These are phyloP conservation scores for Leptinotarsa tumamoca DNA, from an alignment of 2,888 invertebrate species.

Conservation along the genomic window DNA sequence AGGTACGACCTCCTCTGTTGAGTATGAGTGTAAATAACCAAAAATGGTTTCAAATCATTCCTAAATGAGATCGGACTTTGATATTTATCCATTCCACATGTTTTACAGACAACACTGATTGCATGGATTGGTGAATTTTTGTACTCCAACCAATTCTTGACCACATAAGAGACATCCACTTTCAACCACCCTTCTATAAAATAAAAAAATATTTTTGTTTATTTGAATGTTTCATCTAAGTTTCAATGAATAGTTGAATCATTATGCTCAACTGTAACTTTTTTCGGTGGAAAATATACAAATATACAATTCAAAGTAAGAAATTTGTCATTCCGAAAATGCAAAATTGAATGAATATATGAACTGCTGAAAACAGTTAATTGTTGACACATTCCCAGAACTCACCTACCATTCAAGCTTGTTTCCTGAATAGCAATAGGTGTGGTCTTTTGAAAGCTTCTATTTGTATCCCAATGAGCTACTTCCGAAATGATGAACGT, in stretches of 20 bases:
- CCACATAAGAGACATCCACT: constrained; percentile 81
- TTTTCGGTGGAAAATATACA: too few species aligned
- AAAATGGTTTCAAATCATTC: constrained; percentile 79
- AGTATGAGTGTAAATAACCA: constrained; percentile 83
- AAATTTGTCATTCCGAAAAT: neutral
- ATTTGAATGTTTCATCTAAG: too few species aligned
- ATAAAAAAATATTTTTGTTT: neutral
- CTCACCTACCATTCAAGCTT: constrained; percentile 72
- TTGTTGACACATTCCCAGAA: too few species aligned
- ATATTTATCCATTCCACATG: constrained; percentile 76
- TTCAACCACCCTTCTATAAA: constrained; percentile 83
- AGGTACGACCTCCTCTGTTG: constrained; percentile 69
- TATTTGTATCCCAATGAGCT: constrained; percentile 78
- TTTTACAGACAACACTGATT: constrained; percentile 82
- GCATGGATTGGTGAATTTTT: constrained; percentile 76
- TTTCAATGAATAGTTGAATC: too few species aligned
- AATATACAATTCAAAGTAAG: too few species aligned
- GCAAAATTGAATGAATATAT: neutral
- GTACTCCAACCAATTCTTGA: constrained; percentile 81
- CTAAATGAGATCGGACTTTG: constrained; percentile 78
- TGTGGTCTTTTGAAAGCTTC: constrained; percentile 81
- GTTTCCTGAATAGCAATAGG: constrained; percentile 84
- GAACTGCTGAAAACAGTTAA: too few species aligned
- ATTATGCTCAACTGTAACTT: too few species aligned
- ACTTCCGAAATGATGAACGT: constrained; percentile 81